Evolutionary conservation across 2,113 vertebrate species (phyloP), one percentile per base, ranked within the genome.

Genomic region (Channa argus): DNA sequence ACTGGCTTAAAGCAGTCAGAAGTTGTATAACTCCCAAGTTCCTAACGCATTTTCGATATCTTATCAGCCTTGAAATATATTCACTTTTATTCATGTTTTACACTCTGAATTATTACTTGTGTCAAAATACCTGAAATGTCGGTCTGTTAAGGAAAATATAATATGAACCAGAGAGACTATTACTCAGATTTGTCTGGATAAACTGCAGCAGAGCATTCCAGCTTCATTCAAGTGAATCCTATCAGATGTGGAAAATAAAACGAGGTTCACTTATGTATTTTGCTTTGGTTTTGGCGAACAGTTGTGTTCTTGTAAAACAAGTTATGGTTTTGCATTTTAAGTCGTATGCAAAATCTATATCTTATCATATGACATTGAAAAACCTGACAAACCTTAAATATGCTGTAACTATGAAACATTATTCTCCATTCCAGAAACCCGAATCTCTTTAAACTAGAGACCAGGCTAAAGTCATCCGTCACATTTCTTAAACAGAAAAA

Each of bases 181-280:
- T n/a, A 6, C 7, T 72, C 47, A 50, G 15, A 50, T n/a, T 38
- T n/a, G 5, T 1, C 10, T 50, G 37, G 47, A 51, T 63, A 2
- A 41, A 60, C 12, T 24, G 10, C 6, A 15, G 6, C 24, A 24
- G 24, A 24, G 24, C 12, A n/a, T 36, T 41, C 24, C 38, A 62
- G 13, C 34, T 56, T 15, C n/a, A 6, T 24, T 24, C 24, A 24
- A 24, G 24, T 24, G 36, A 55, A 1, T 52, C 24, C 24, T 24
- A 59, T 71, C 41, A 44, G 24, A 56, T 74, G 47, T 53, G 47
- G 39, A 50, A 41, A 49, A 51, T 9, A 44, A 55, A 41, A 24
- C 24, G 24, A 24, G 24, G 24, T 24, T 24, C 24, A 24, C 24
- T 24, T 24, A 24, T 24, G 24, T 24, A 24, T 24, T 24, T 24